Evolutionary conservation across 2,113 vertebrate genomes (phyloP).

Genomic region (Labeo rohita): DNA sequence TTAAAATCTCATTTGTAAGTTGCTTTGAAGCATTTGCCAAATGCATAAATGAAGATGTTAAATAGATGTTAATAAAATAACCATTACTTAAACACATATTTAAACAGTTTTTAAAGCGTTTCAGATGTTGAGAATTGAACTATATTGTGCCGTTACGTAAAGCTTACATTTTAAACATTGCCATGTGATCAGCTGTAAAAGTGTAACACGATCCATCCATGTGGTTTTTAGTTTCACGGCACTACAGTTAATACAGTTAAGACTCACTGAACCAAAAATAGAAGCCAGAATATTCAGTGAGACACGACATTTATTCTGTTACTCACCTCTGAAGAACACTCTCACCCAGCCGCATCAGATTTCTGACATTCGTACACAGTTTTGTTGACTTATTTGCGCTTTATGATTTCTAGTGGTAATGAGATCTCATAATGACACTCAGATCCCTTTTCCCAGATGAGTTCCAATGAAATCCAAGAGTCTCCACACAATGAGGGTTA

Average conservation of each 20-base stretch:
- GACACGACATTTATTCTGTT: neutral
- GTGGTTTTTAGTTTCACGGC: constrained; percentile 14
- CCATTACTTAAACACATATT: neutral
- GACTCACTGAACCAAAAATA: constrained; percentile 25
- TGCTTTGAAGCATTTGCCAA: too few relatives aligned
- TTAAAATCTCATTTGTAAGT: too few relatives aligned
- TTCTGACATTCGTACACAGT: neutral
- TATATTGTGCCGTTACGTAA: neutral
- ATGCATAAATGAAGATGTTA: too few relatives aligned
- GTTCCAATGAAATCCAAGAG: constrained; percentile 7
- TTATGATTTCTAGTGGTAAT: neutral
- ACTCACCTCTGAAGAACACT: neutral
- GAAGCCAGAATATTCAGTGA: neutral
- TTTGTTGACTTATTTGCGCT: neutral
- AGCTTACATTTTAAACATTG: neutral
- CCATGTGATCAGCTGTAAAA: constrained; percentile 3
- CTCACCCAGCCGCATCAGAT: neutral
- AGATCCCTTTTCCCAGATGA: neutral
- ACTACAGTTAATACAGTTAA: constrained; percentile 19
- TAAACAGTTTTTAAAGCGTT: neutral
- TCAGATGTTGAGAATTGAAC: neutral
- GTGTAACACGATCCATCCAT: constrained; percentile 16
- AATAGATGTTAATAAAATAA: too few relatives aligned
- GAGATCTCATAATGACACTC: neutral
- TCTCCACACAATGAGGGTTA: neutral